Evolutionary conservation across 37 sponge, comb jelly and placozoan genomes (phyloP).

Genomic region (Spongilla lacustris): DNA sequence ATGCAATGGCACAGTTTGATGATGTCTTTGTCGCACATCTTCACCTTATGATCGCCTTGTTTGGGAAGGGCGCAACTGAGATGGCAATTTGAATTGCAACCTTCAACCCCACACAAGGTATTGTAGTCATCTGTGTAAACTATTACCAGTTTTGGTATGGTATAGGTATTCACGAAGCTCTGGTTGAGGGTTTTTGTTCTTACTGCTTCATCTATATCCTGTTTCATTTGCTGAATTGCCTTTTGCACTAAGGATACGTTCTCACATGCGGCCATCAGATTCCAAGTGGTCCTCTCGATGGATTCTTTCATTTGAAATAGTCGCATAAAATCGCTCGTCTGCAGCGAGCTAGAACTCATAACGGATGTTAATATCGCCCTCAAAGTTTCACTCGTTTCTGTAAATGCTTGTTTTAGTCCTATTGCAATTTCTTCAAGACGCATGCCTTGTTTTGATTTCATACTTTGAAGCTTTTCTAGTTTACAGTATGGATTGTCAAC

Average conservation of each 20-base stretch:
- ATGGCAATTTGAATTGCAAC: conserved; percentile 53
- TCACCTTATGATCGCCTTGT: neutral
- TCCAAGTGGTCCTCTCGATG: conserved; percentile 14
- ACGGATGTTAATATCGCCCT: neutral
- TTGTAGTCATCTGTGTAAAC: neutral
- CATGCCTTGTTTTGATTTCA: neutral
- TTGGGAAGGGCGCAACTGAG: neutral
- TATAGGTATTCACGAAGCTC: neutral
- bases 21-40: neutral
- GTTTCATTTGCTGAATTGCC: neutral
- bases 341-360: neutral
- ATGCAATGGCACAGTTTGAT: neutral
- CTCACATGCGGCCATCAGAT: conserved; percentile 4
- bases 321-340: conserved; percentile 16
- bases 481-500: conserved; percentile 63
- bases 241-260: neutral
- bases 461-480: conserved; percentile 23
- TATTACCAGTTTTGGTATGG: neutral
- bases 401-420: conserved; percentile 3
- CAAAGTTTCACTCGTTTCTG: neutral
- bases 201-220: conserved; percentile 7
- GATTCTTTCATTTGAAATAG: conserved; percentile 31
- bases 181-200: neutral
- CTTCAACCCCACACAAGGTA: conserved; percentile 33
- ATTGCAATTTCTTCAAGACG: neutral